Evolutionary conservation across 2,888 invertebrate species (phyloP), one percentile per base, ranked within the genome.

Genomic region (Lymantria monacha): DNA sequence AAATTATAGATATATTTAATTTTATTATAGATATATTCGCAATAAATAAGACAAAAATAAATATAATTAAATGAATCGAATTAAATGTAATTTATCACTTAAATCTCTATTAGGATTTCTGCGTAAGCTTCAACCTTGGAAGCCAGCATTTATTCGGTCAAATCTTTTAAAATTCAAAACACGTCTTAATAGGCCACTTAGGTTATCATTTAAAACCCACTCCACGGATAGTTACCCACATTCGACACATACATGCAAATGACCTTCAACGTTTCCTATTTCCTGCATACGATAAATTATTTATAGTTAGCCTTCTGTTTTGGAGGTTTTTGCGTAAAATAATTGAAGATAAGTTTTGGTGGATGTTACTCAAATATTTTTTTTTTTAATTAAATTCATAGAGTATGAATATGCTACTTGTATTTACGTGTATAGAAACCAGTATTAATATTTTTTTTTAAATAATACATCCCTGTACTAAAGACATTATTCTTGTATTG

Each of bases 171-270:
- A 44, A 49, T 53, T 49, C 53, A n/a, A 30, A 38, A 42, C 49
- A 49, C 49, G 49, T 53, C 31, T 45, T 42, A 43, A 46, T 44
- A 53, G 51, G 41, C 52, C 49, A 50, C 50, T 49, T 54, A 54
- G 47, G 44, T 14, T 48, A 59, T 66, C 59, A 63, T 49, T 61
- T 54, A 51, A 48, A 54, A 53, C 42, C 44, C 54, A 49, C 36
- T 57, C 30, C 57, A 51, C 59, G 48, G 49, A 51, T 55, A 50
- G 46, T 59, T 55, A 59, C 55, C 44, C 48, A 42, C 53, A 66
- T 63, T 60, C 13, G 40, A 53, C 48, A 52, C 52, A 52, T 45
- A 33, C 44, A 45, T 49, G 48, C 45, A 46, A n/a, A 45, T 11
- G 38, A 41, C 55, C 55, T 55, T 55, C 52, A 44, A 30, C 13